A percentile compares a stretch with the other conserved stretches of the same genome.
These are phyloP conservation scores for Aphidius colemani DNA, from an alignment of 2,888 invertebrate genomes.

Conservation along the genomic window DNA sequence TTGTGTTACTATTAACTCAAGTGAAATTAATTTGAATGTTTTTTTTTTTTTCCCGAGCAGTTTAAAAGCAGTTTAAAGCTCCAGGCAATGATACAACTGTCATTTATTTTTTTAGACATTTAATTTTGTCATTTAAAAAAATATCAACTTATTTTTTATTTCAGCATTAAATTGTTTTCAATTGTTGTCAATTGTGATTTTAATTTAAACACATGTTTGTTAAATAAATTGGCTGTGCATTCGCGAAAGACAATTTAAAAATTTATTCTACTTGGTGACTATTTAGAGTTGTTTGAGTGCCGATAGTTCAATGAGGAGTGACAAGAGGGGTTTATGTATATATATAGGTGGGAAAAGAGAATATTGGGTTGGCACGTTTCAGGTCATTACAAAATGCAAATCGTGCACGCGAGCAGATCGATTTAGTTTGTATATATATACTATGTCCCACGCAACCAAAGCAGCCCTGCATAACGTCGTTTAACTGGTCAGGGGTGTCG, in stretches of 20 bases:
- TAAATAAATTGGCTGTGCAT: too few relatives aligned
- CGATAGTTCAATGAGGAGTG: slow-evolving; percentile 30
- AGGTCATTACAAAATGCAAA: slow-evolving; percentile 59
- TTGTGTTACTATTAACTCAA: slow-evolving; percentile 55
- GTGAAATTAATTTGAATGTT: slow-evolving; percentile 58
- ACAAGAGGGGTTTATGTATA: slow-evolving; percentile 13
- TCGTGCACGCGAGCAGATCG: slow-evolving; percentile 49
- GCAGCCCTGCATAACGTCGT: slow-evolving; percentile 47
- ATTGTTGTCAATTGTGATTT: not conserved
- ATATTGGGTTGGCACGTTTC: slow-evolving; percentile 23
- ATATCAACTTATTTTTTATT: not conserved
- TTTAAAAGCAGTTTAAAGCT: not conserved
- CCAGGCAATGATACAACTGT: slow-evolving; percentile 6
- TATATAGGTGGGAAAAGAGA: not conserved
- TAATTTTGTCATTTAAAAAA: not conserved
- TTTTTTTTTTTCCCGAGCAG: slow-evolving; percentile 45
- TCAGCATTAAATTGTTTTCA: slow-evolving; percentile 3
- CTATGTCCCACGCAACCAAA: slow-evolving; percentile 42
- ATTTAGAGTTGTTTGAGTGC: slow-evolving; percentile 33
- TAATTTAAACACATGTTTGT: not conserved
- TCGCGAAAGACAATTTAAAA: not conserved
- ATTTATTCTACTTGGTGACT: not conserved
- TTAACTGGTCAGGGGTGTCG: slow-evolving; percentile 55
- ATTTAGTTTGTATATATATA: slow-evolving; percentile 47
- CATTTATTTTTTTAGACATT: slow-evolving; percentile 9